A percentile compares a stretch with the other conserved stretches of the same genome.
Evolutionary conservation across 1,140 invertebrate genomes (phyloP).

Genomic region (Polypedilum vanderplanki): DNA sequence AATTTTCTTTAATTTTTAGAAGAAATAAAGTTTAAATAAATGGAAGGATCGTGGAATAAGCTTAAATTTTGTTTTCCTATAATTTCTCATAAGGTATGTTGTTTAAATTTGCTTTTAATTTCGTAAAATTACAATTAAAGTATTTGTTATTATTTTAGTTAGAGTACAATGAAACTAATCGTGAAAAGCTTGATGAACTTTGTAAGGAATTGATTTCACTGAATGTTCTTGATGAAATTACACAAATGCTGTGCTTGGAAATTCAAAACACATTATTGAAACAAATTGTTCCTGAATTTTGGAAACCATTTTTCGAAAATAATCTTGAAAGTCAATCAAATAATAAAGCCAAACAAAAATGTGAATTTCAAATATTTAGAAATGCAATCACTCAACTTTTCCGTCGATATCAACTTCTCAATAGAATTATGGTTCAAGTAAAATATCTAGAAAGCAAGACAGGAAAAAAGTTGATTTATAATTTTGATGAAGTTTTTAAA

Average conservation of each 20-base stretch:
- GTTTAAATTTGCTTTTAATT: neutral
- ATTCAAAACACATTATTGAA: constrained; percentile 14
- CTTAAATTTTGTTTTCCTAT: neutral
- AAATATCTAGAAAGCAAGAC: neutral
- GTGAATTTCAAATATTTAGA: neutral
- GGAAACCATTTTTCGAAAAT: constrained; percentile 36
- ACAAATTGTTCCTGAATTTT: constrained; percentile 38
- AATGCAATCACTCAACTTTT: constrained; percentile 11
- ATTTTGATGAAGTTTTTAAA: constrained; percentile 48
- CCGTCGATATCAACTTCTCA: neutral
- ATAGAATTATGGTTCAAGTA: neutral
- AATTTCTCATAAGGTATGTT: neutral
- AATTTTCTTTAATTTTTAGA: neutral
- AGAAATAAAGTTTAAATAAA: neutral
- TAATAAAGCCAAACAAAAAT: neutral
- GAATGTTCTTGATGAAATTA: neutral
- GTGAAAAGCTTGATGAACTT: neutral
- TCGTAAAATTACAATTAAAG: neutral
- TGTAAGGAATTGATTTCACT: neutral
- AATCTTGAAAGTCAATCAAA: constrained; percentile 26
- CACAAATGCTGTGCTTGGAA: constrained; percentile 11
- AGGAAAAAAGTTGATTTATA: neutral
- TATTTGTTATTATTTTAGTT: neutral
- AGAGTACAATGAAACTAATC: neutral
- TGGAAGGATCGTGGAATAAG: neutral